phyloP scores from a whole-genome alignment of 2,113 vertebrate genomes.

The Plestiodon gilberti region DNA sequence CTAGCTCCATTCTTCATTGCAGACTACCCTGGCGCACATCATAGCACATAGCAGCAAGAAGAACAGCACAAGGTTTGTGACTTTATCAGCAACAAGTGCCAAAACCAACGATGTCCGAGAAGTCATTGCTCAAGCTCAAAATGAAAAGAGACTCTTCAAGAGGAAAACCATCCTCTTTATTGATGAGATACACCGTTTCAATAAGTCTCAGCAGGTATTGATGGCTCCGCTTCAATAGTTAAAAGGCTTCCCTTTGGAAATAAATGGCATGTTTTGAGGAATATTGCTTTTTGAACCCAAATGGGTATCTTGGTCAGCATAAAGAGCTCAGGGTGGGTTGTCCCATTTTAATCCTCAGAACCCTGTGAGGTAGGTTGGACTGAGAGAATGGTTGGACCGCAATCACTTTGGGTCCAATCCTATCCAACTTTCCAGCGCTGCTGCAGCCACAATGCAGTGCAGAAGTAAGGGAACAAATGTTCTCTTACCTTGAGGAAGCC shows the following conservation, averaged over 20 bases:
- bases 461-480: too few species aligned
- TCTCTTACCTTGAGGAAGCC: too few species aligned
- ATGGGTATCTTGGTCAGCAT: not conserved
- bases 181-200: conserved; percentile 98
- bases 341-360: not conserved
- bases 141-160: conserved; percentile 92
- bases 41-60: conserved; percentile 90
- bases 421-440: too few species aligned
- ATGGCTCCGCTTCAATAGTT: fast-evolving
- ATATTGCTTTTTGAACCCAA: not conserved
- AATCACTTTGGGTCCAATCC: not conserved
- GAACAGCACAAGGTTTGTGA: conserved; percentile 87
- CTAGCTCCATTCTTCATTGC: conserved; percentile 45
- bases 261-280: not conserved
- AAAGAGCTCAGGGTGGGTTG: too few species aligned
- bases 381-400: not conserved
- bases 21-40: conserved; percentile 97
- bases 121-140: conserved; percentile 95
- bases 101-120: conserved; percentile 91
- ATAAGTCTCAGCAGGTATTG: conserved; percentile 95
- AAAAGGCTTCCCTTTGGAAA: not conserved
- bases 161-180: conserved; percentile 97
- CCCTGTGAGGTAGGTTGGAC: not conserved
- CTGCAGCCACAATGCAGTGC: too few species aligned
- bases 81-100: conserved; percentile 90